Evolutionary conservation across 64 coral and sea anemone genomes (phyloP), one percentile per base, ranked within the genome.

Genomic region (Catalaphyllia jardinei): DNA sequence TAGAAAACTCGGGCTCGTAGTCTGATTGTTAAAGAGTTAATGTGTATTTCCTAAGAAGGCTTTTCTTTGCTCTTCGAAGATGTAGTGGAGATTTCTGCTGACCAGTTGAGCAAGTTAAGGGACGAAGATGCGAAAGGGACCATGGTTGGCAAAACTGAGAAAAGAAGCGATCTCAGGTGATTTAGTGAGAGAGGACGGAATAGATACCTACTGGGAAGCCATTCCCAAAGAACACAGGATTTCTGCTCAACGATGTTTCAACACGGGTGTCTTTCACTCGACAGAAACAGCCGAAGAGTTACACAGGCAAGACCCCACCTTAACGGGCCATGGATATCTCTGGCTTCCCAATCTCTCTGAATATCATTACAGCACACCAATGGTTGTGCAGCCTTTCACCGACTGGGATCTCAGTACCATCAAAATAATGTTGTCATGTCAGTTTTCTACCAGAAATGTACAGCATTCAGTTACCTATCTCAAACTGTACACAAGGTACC

Each of bases 301-400:
- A 19, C 62, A 17, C 1, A 29, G 31, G 30, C 79, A 82, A 82
- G 63, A 91, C 60, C 52, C 71, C 35, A 90, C 89, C n/a, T 79
- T 90, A 20, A 72, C 67, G 29, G 89, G 89, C 22, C 69, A 24
- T 10, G 49, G 60, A 35, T 38, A 73, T 42, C 78, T 22, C 13
- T 11, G 29, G 12, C 4, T 42, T 24, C 22, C 52, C 11, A 9
- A 28, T 2, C 57, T 10, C 20, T 14, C n/a, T 60, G 30, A 67
- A 20, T 79, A 55, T 90, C 35, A 85, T 25, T 59, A 82, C 14
- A 35, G 79, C 13, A 75, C 77, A 62, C 79, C 72, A 10, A 4
- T 73, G 10, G 72, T 86, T 84, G 73, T 73, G 17, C n/a, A 77
- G 8, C 89, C 89, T 29, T 91, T 91, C 15, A 86, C 67, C 15